phyloP scores from a whole-genome alignment of 2,888 invertebrate species.

The Erannis defoliaria region DNA sequence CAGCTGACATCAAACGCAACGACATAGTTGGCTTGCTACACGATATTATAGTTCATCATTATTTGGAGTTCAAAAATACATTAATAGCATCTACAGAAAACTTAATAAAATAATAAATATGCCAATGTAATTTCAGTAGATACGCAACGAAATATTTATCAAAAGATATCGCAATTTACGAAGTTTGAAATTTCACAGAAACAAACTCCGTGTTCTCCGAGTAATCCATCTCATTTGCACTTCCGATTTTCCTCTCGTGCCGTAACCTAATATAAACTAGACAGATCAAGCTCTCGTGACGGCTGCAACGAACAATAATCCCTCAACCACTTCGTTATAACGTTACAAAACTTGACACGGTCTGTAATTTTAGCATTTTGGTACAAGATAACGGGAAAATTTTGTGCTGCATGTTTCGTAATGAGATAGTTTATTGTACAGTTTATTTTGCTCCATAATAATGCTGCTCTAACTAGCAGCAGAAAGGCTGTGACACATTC shows the following conservation, averaged over 20 bases:
- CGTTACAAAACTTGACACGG: conserved; percentile 33
- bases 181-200: conserved; percentile 22
- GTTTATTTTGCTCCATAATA: conserved; percentile 44
- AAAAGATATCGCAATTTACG: conserved; percentile 21
- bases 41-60: conserved; percentile 17
- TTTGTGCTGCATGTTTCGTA: conserved; percentile 34
- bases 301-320: conserved; percentile 30
- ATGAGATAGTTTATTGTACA: conserved; percentile 20
- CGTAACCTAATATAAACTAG: conserved; percentile 38
- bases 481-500: conserved; percentile 51
- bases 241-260: conserved; percentile 27
- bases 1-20: conserved; percentile 41
- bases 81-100: background rate
- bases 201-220: conserved; percentile 21
- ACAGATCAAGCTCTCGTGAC: conserved; percentile 29
- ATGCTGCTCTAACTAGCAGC: conserved; percentile 48
- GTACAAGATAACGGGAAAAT: conserved; percentile 32
- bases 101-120: background rate
- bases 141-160: conserved; percentile 4
- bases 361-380: conserved; percentile 34
- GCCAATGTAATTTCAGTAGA: background rate
- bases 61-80: background rate
- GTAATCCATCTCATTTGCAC: conserved; percentile 33
- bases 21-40: conserved; percentile 32
- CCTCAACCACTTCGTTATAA: conserved; percentile 29